A percentile compares a stretch with the other conserved stretches of the same genome.
Evolutionary conservation across 1,140 invertebrate genomes (phyloP).

Genomic region (Trichomalopsis sarcophagae): DNA sequence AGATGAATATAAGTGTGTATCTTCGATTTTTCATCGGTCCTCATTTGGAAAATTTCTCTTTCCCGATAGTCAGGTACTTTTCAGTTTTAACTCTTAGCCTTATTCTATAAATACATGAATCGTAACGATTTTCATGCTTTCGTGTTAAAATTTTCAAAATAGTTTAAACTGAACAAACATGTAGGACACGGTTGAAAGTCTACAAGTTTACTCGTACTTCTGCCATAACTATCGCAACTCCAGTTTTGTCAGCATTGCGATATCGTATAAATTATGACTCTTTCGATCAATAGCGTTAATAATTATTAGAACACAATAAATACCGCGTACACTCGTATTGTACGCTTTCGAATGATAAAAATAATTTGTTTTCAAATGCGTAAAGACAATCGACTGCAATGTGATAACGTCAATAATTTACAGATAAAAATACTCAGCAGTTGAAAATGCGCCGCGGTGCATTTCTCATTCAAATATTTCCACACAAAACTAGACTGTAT

Average conservation of each 20-base stretch:
- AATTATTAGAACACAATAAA: background rate
- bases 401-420: no score
- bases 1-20: background rate
- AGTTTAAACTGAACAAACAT: background rate
- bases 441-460: background rate
- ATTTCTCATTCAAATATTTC: constrained; percentile 5
- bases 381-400: no score
- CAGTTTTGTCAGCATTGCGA: background rate
- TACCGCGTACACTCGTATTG: background rate
- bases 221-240: background rate
- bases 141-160: background rate
- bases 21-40: constrained; percentile 1
- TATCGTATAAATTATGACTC: background rate
- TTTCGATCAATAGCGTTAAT: background rate
- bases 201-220: background rate
- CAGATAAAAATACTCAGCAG: no score
- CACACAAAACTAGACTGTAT: background rate
- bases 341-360: background rate
- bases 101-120: constrained; percentile 5
- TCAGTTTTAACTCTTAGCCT: background rate
- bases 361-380: background rate
- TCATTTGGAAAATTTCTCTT: constrained; percentile 18
- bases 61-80: constrained; percentile 35
- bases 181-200: no score
- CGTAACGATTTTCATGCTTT: background rate